These are phyloP conservation scores for Urocitellus parryii DNA, from an alignment of 2,113 vertebrate species.

Conservation along the genomic window DNA sequence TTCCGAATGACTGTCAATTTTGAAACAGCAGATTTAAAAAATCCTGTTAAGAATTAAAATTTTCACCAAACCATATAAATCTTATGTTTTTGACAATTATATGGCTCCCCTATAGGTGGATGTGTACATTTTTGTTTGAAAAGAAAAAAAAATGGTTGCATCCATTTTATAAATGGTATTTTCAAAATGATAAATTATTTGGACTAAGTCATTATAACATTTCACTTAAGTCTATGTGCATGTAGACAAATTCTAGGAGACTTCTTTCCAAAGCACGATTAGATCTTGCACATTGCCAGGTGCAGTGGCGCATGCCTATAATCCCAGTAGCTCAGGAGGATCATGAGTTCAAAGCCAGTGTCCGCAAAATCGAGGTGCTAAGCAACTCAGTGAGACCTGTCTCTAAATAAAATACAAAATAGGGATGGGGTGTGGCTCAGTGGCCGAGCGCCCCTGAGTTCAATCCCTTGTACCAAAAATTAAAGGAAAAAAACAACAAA, in stretches of 20 bases:
- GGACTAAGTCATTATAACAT: neutral
- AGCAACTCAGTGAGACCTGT: too few relatives aligned
- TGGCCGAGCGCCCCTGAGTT: too few relatives aligned
- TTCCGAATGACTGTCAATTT: neutral
- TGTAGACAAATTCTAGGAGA: slow-evolving; percentile 1
- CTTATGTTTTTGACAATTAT: neutral
- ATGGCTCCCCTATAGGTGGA: neutral
- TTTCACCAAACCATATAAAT: neutral
- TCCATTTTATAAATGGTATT: slow-evolving; percentile 43
- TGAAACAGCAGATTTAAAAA: slow-evolving; percentile 24
- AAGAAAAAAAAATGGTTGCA: neutral
- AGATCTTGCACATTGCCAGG: neutral
- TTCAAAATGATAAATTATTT: slow-evolving; percentile 1
- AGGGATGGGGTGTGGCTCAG: too few relatives aligned
- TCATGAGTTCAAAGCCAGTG: too few relatives aligned
- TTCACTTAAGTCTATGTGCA: neutral
- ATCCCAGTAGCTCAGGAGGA: too few relatives aligned
- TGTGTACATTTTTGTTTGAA: slow-evolving; percentile 1
- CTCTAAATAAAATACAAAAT: too few relatives aligned
- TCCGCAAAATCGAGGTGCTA: too few relatives aligned
- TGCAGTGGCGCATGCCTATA: too few relatives aligned
- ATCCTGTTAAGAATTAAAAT: neutral
- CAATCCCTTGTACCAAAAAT: too few relatives aligned
- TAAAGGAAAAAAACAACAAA: too few relatives aligned
- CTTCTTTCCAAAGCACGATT: neutral